These are phyloP conservation scores for Sarcophaga variegata DNA, from an alignment of 2,888 invertebrate species.

Conservation along the genomic window DNA sequence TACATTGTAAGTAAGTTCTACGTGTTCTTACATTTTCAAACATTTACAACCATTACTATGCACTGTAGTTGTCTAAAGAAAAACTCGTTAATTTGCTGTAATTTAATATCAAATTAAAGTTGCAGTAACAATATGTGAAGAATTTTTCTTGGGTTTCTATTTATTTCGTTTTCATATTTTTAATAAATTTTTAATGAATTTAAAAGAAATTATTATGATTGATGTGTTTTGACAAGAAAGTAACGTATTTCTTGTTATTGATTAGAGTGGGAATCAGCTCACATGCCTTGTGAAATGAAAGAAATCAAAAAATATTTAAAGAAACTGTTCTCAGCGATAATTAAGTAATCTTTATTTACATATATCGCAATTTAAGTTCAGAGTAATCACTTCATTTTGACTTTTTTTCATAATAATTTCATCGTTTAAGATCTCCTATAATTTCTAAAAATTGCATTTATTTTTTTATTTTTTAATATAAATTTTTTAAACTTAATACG, in stretches of 20 bases:
- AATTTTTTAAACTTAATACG: too few species aligned
- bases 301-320: background rate
- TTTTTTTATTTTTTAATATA: too few species aligned
- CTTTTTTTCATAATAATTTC: too few species aligned
- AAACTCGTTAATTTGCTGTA: constrained; percentile 13
- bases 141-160: background rate
- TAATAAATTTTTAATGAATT: background rate
- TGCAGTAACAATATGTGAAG: background rate
- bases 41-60: background rate
- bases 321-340: background rate
- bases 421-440: too few species aligned
- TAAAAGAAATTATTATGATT: background rate
- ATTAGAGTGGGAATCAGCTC: background rate
- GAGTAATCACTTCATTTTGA: too few species aligned
- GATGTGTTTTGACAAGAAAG: too few species aligned
- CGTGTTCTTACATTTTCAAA: background rate
- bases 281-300: background rate
- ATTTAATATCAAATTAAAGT: constrained; percentile 8
- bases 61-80: background rate
- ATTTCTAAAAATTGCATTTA: too few species aligned
- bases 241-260: background rate
- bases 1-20: too few species aligned
- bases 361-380: too few species aligned
- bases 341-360: too few species aligned
- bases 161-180: background rate